Evolutionary conservation across 2,888 invertebrate species (phyloP), one percentile per base, ranked within the genome.

Genomic region (Torymus auratus): DNA sequence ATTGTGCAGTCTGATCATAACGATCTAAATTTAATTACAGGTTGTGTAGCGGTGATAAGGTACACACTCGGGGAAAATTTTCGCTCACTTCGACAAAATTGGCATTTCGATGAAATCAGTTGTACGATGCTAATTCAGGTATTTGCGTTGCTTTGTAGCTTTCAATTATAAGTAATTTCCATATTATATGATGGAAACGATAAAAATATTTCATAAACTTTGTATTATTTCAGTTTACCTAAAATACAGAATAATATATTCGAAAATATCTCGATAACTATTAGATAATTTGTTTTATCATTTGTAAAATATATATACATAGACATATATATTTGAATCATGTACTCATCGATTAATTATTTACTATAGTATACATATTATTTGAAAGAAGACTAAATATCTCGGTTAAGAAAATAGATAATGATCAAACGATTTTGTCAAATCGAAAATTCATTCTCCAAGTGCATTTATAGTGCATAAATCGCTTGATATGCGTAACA

Each of bases 1-100:
- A 86, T 88, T 89, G 89, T 89, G 89, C 89, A 89, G 86, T 89
- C 86, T 77, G 85, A 82, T 79, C 78, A 83, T 81, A 74, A 81
- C 74, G 80, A 84, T 84, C 71, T 82, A 83, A 86, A 84, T 87
- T 87, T 85, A 86, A 87, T 84, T 85, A 85, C 84, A 87, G 84
- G 84, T 84, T 61, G 80, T 82, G 72, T 76, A 78, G 77, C 65
- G 55, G 61, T 62, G 67, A 64, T 80, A 78, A 64, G 20, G 64
- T 62, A 65, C 55, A 80, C 82, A 79, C 79, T 77, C 76, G 79
- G 77, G 79, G 41, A 75, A 81, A 74, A 81, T 78, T 82, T 82
- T 77, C 77, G 68, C 70, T 81, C 50, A 17, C 61, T 80, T 82
- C 67, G 76, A 80, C 80, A 82, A 82, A 82, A 77, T 78, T 82